Conservation (phyloP, 2,797 vertebrate species). For the Mormyrops attenuatus region DNA sequence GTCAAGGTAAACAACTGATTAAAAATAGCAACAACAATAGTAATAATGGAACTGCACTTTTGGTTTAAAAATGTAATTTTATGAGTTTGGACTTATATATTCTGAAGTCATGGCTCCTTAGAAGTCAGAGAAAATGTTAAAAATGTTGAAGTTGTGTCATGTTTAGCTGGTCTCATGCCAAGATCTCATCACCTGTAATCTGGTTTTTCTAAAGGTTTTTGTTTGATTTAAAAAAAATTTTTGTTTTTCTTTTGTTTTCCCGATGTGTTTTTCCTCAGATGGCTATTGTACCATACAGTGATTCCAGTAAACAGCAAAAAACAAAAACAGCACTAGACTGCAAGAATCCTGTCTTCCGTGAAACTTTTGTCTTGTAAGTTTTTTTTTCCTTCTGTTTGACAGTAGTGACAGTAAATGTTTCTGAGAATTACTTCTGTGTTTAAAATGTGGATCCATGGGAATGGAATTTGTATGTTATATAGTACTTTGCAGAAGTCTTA, state of each 20-base stretch:
- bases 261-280: conserved; percentile 40
- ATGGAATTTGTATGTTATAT: neutral
- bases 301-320: conserved; percentile 40
- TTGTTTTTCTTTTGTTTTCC: neutral
- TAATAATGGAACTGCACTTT: neutral
- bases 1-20: conserved; percentile 60
- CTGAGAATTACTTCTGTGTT: neutral
- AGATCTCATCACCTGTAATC: neutral
- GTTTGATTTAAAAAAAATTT: neutral
- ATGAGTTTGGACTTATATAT: neutral
- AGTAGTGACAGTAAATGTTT: neutral
- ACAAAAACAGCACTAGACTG: conserved; percentile 46
- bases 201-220: neutral
- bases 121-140: neutral
- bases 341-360: conserved; percentile 51
- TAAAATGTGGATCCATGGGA: neutral
- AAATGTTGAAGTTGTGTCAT: neutral
- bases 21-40: neutral
- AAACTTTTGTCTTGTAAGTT: conserved; percentile 49
- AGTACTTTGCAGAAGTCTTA: neutral
- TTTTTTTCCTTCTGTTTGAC: neutral
- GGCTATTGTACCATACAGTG: conserved; percentile 53
- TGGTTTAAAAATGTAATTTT: neutral
- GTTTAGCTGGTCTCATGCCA: neutral
- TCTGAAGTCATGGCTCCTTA: neutral